phyloP scores from a whole-genome alignment of 1,140 invertebrate species.

The Arion vulgaris region DNA sequence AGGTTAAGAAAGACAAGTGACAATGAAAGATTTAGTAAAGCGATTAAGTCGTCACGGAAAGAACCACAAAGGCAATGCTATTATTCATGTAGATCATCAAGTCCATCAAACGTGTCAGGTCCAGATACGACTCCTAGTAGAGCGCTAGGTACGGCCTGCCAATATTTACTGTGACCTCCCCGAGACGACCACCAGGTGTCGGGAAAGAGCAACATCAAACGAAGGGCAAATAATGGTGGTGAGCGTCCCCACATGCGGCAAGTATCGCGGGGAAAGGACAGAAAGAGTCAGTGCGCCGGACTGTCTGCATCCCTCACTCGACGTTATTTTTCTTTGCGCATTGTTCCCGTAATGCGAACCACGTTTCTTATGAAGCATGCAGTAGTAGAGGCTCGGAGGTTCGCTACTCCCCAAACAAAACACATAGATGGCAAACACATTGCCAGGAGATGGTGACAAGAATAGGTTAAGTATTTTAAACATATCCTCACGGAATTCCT shows the following conservation, averaged over 20 bases:
- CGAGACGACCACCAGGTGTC: slow-evolving; percentile 27
- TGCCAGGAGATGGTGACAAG: neutral
- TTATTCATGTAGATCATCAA: neutral
- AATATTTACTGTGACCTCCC: slow-evolving; percentile 26
- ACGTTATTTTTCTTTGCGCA: slow-evolving; percentile 28
- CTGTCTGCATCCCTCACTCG: slow-evolving; percentile 32
- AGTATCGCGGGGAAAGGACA: slow-evolving; percentile 21
- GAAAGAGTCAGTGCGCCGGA: slow-evolving; percentile 13
- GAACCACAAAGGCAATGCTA: neutral
- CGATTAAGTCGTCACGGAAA: neutral
- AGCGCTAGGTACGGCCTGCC: neutral
- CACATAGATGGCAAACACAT: slow-evolving; percentile 26
- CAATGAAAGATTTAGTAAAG: neutral
- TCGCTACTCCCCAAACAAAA: slow-evolving; percentile 36
- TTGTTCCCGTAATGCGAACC: slow-evolving; percentile 31
- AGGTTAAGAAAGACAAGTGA: too few species aligned
- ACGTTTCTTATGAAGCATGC: slow-evolving; percentile 17
- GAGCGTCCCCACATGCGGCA: slow-evolving; percentile 17
- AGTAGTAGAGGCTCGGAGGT: neutral
- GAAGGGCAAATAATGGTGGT: slow-evolving; percentile 27
- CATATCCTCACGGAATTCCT: slow-evolving; percentile 17
- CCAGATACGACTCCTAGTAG: neutral
- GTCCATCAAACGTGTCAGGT: neutral
- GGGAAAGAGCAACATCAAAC: slow-evolving; percentile 24
- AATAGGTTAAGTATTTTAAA: slow-evolving; percentile 27